Evolutionary conservation across 2,888 invertebrate species (phyloP).

Genomic region (Tiphia femorata): DNA sequence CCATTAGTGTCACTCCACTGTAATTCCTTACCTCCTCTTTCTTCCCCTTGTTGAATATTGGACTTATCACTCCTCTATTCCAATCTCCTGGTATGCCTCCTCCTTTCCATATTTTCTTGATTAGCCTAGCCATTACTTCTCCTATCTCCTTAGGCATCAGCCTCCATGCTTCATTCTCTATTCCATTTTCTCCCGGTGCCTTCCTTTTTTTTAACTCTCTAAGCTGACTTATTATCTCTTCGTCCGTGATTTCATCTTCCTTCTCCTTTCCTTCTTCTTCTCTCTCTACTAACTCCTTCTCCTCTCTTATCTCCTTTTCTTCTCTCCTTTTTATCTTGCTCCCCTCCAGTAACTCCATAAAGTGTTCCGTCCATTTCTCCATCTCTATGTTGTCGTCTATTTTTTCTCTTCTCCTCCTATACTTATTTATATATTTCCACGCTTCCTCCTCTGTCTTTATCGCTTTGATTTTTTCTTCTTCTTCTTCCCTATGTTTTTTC

Average conservation of each 20-base stretch:
- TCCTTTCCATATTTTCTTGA: constrained; percentile 3
- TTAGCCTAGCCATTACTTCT: neutral
- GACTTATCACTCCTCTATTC: neutral
- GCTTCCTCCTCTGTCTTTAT: constrained; percentile 2
- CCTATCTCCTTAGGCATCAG: neutral
- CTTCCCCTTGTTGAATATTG: neutral
- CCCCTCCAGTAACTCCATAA: constrained; percentile 10
- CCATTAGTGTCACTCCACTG: constrained; percentile 3
- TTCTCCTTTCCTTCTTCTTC: neutral
- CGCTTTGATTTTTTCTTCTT: neutral
- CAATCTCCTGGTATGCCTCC: neutral
- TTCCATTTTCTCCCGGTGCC: neutral
- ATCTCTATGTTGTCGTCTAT: constrained; percentile 5
- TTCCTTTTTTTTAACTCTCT: neutral
- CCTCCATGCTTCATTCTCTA: constrained; percentile 7
- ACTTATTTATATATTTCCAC: constrained; percentile 13
- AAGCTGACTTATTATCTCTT: neutral
- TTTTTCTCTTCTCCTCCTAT: constrained; percentile 9
- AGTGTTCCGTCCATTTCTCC: constrained; percentile 8
- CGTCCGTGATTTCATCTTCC: neutral
- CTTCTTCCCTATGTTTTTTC: neutral
- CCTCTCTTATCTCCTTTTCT: neutral
- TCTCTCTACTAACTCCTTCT: neutral
- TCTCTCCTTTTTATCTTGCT: constrained; percentile 6
- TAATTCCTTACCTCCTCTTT: constrained; percentile 2